Evolutionary conservation across 2,888 invertebrate species (phyloP), one percentile per base, ranked within the genome.

Genomic region (Lasius platythorax): DNA sequence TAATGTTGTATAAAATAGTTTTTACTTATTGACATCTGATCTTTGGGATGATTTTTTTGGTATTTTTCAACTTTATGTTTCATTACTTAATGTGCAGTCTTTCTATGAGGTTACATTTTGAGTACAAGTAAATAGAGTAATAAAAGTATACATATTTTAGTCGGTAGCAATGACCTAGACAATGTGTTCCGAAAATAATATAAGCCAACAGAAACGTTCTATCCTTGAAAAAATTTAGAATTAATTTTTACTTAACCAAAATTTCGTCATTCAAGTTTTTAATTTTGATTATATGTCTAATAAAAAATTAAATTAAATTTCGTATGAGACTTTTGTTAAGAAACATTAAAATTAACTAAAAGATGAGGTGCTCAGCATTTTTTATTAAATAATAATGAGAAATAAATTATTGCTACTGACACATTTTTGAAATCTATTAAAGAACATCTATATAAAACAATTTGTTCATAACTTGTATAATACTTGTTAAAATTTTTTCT

Each of bases 111-210:
- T 67, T 79, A 37, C 12, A 43, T 67, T 76, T 82, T 3, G 50
- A 74, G 30, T 37, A 70, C 28, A 33, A 28, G 28, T 74, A 74
- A 74, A 74, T 56, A 33, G 67, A 82, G 9, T 33, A 82, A 75
- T 63, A 75, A 82, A 66, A 75, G 37, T 76, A 50, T 66, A 67
- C 67, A 76, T 37, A 46, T 66, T 74, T 50, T 66, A 66, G 66
- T 76, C 18, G 11, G 37, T 50, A 64, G 64, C 67, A 66, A 75
- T 23, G 64, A 75, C 43, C 75, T 63, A 64, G 46, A 11, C 15
- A 30, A 5, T 12, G 30, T 46, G 15, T 75, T 33, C 33, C 46
- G 33, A 76, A 76, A 76, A 76, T 76, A 76, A 76, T 50, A 11
- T 76, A 66, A 50, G 64, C 33, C 64, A 37, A 64, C 18, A 66